Conservation (phyloP, 2,888 invertebrate genomes). For the Hirudinaria manillensis region DNA sequence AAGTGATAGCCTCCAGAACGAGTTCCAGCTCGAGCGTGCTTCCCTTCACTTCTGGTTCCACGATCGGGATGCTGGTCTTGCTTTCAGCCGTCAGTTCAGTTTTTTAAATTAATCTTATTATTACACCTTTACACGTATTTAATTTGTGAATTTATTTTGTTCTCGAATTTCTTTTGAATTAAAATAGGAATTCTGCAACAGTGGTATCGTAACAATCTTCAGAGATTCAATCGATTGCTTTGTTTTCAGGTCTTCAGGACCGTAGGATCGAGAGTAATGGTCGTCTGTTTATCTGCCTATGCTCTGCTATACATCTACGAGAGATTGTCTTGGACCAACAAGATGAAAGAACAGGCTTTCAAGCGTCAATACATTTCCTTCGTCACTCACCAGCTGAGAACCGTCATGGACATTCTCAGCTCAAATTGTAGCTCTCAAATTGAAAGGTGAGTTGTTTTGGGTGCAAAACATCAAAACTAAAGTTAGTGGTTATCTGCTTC, state of each 20-base stretch:
- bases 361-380: constrained; percentile 74
- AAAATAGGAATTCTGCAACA: too few species aligned
- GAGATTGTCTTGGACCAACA: constrained; percentile 91
- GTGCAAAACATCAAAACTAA: neutral
- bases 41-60: constrained; percentile 82
- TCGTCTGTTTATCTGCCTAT: constrained; percentile 74
- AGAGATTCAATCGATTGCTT: neutral
- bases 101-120: too few species aligned
- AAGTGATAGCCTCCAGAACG: neutral
- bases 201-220: neutral
- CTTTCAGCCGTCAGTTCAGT: constrained; percentile 82
- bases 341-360: constrained; percentile 86
- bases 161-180: too few species aligned
- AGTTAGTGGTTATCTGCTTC: neutral
- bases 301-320: constrained; percentile 89
- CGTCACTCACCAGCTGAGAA: constrained; percentile 58
- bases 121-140: too few species aligned
- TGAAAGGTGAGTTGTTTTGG: constrained; percentile 48
- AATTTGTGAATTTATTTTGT: too few species aligned
- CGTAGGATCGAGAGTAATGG: constrained; percentile 93
- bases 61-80: constrained; percentile 84
- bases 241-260: constrained; percentile 75
- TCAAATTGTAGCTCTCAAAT: constrained; percentile 97
- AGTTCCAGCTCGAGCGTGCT: constrained; percentile 60
- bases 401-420: constrained; percentile 91